Evolutionary conservation across 2,888 invertebrate genomes (phyloP), one percentile per base, ranked within the genome.

Genomic region (Dusona sp.): DNA sequence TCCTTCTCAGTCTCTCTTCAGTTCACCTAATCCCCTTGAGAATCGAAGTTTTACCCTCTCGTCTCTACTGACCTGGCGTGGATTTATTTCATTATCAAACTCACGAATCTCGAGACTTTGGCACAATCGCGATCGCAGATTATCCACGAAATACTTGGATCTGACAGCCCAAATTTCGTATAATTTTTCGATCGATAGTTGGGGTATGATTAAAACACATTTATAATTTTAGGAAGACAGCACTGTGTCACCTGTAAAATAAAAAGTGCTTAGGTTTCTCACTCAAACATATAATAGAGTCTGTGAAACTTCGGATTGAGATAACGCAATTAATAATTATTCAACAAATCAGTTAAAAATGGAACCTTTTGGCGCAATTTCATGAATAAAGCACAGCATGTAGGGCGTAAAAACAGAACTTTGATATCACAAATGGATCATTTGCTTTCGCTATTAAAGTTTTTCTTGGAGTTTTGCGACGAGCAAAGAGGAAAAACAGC

Each of bases 11-110:
- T 16, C 65, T 33, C 81, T 89, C 88, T 88, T 87, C 83, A 83
- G 87, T 86, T 83, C 85, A 54, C 70, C 88, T 79, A 89, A 91
- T 88, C 88, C 92, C 92, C 91, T 79, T 68, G 92, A 89, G 92
- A 93, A 91, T 91, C 91, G 89, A 92, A 93, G 90, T 93, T 92
- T 88, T 91, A 93, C 92, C 92, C 93, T 91, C 90, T 89, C 89
- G 87, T 85, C 79, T 78, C 79, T 87, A 45, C 61, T 75, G 80
- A 83, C 85, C 81, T n/a, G 67, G 42, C 81, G 73, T 82, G 89
- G 90, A 90, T 92, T 90, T 89, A 88, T 90, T 91, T 89, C 90
- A 90, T 92, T 91, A 91, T 91, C 89, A 89, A 90, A 86, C 67
- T 81, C 70, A 70, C 72, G 74, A 89, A 85, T 82, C 73, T 87